Evolutionary conservation across 2,113 vertebrate genomes (phyloP).

Genomic region (Pedetes capensis): DNA sequence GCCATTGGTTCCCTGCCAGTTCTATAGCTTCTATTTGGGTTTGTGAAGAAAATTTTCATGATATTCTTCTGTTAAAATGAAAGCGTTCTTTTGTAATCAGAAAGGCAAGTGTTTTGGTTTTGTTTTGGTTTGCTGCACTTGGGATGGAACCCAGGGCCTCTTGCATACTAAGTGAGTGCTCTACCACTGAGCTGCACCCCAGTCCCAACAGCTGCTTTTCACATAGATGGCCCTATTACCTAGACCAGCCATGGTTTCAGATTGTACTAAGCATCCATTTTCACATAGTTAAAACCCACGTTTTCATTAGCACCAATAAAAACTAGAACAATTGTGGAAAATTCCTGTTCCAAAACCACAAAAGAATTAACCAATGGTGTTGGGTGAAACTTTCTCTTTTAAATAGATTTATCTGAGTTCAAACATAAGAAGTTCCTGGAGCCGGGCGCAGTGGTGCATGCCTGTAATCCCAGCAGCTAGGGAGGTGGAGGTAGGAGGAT

Average conservation of each 20-base stretch:
- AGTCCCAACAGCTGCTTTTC: not conserved
- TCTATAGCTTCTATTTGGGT: not conserved
- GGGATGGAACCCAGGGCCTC: not conserved
- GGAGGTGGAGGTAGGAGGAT: too few species aligned
- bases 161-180: not conserved
- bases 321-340: not conserved
- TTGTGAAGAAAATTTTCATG: conserved; percentile 25
- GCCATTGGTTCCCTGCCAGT: not conserved
- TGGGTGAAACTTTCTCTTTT: conserved; percentile 8
- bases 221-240: not conserved
- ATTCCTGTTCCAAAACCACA: not conserved
- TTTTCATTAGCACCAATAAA: conserved; percentile 38
- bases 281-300: not conserved
- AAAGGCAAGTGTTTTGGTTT: not conserved
- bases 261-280: conserved; percentile 24
- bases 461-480: too few species aligned
- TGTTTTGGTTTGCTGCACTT: not conserved
- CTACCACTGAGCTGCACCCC: not conserved
- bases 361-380: not conserved
- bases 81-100: conserved; percentile 11
- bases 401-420: not conserved
- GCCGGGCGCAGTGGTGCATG: too few species aligned
- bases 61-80: conserved; percentile 42
- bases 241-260: not conserved
- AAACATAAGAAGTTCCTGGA: not conserved